Evolutionary conservation across 2,888 invertebrate species (phyloP), one percentile per base, ranked within the genome.

Genomic region (Netelia fuscicornis): DNA sequence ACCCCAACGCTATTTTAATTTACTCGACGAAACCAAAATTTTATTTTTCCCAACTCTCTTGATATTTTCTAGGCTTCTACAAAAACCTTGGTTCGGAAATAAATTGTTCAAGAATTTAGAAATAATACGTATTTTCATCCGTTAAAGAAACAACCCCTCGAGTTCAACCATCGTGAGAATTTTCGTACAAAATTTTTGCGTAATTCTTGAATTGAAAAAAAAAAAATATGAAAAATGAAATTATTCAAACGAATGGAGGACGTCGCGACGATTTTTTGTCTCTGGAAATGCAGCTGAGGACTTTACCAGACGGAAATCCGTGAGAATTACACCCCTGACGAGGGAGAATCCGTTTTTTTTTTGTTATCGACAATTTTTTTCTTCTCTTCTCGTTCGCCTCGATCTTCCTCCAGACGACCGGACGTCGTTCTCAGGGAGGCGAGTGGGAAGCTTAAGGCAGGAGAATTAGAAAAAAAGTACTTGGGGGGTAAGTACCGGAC

Each of bases 1-100:
- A 88, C 89, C 89, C 89, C 88, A 17, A 89, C 85, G 87, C 89
- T 90, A 91, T 91, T 90, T 90, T 90, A 88, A 89, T 86, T 89
- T 88, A 86, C 87, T 64, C 81, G 75, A 81, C 37, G 60, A 37
- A 64, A 72, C 44, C 2, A 70, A 44, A 44, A 20, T 70, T 70
- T 52, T 65, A 52, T 64, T 10, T 58, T 60, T 65, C 30, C 20
- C 64, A 52, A 52, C 56, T 68, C 37, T 37, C 37, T 37, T 2
- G 37, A 37, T 37, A 37, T 64, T 54, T 37, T 37, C 23, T 62
- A 30, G 3, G 10, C 13, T 48, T 30, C 48, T 37, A 37, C 48
- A 25, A 52, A 54, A 56, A 11, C 0, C n/a, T 17, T 25, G 67
- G n/a, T 9, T 20, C 17, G 13, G 2, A 44, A 25, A 54, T 5